phyloP scores from a whole-genome alignment of 2,113 vertebrate species.

The Ictalurus furcatus region DNA sequence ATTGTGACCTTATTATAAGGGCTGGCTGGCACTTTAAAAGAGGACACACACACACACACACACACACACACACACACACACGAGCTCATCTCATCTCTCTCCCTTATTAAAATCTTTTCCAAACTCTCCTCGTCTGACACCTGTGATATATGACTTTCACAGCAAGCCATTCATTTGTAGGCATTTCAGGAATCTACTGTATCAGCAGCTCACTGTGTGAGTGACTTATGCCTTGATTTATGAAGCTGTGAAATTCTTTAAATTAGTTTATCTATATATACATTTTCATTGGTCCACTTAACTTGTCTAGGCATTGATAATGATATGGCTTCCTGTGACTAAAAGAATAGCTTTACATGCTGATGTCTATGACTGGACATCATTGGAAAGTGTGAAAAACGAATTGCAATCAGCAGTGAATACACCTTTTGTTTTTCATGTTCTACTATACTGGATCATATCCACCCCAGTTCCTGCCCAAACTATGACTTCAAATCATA shows the following conservation, averaged over 20 bases:
- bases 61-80: too few species aligned
- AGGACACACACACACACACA: neutral
- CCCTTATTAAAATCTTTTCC: neutral
- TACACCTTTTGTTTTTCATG: neutral
- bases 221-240: slow-evolving; percentile 2
- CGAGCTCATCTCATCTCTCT: neutral
- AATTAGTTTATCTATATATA: neutral
- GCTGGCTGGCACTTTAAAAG: neutral
- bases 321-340: neutral
- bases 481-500: neutral
- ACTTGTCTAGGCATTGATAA: neutral
- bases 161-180: neutral
- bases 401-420: neutral
- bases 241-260: neutral
- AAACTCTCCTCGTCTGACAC: neutral
- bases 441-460: neutral
- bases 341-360: neutral
- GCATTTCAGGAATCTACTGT: neutral
- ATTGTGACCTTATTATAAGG: neutral
- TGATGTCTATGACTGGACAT: neutral
- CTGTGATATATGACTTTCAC: neutral
- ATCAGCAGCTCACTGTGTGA: neutral
- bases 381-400: neutral
- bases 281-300: neutral
- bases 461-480: neutral